Evolutionary conservation across 2,888 invertebrate genomes (phyloP).

Genomic region (Entomobrya proxima): DNA sequence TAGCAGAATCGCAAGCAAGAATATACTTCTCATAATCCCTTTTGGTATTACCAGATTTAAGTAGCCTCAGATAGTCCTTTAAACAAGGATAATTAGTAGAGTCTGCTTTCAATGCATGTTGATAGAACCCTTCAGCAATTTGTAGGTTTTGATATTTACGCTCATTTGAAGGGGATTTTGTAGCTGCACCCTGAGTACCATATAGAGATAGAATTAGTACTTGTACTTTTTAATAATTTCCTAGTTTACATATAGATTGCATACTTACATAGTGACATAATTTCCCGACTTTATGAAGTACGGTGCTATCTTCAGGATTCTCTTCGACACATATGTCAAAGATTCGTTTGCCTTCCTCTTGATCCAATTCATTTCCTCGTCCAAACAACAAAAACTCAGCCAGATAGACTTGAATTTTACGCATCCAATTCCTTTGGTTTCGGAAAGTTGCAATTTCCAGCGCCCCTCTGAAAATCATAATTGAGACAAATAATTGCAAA

Average conservation of each 20-base stretch:
- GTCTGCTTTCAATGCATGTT: neutral
- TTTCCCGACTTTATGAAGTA: slow-evolving; percentile 37
- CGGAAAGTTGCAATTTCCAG: neutral
- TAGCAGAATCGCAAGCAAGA: neutral
- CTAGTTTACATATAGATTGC: too few relatives aligned
- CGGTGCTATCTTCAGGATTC: neutral
- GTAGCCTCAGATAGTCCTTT: neutral
- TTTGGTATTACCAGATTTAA: neutral
- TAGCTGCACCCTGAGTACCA: neutral
- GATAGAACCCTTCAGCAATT: neutral
- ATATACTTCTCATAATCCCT: neutral
- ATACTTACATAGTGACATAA: slow-evolving; percentile 1
- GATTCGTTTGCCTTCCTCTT: slow-evolving; percentile 1
- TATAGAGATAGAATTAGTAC: neutral
- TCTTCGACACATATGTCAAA: neutral
- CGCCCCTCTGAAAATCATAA: too few relatives aligned
- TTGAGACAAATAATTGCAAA: too few relatives aligned
- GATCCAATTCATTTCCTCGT: neutral
- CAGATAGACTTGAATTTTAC: neutral
- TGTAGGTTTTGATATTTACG: neutral
- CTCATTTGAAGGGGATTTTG: neutral
- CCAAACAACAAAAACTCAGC: slow-evolving; percentile 32
- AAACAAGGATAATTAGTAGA: neutral
- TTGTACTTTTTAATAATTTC: neutral
- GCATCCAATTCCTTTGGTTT: neutral